A percentile compares a stretch with the other conserved stretches of the same genome.
phyloP scores from a whole-genome alignment of 2,113 vertebrate genomes.

The Dicrurus megarhynchus region DNA sequence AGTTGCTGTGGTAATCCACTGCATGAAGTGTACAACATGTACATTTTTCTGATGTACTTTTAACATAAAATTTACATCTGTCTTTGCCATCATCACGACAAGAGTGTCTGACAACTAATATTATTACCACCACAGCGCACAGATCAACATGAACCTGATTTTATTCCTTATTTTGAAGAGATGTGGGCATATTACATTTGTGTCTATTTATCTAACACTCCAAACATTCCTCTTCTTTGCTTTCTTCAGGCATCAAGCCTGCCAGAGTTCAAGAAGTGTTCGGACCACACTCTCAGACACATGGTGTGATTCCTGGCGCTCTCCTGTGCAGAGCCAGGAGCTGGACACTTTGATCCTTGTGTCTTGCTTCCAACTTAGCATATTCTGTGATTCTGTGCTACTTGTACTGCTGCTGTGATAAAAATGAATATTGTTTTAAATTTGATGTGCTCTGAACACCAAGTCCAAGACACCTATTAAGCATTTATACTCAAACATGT shows the following conservation, averaged over 20 bases:
- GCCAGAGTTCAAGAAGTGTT: not conserved
- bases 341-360: not conserved
- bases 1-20: not conserved
- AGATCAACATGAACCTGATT: not conserved
- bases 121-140: not conserved
- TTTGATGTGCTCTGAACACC: not conserved
- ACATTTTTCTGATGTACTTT: not conserved
- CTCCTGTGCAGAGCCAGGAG: not conserved
- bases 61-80: not conserved
- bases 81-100: not conserved
- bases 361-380: not conserved
- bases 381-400: not conserved
- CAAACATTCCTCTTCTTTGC: not conserved
- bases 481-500: not conserved
- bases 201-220: not conserved
- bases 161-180: not conserved
- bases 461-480: not conserved
- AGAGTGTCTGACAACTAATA: not conserved
- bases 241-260: not conserved
- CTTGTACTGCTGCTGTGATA: not conserved
- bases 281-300: not conserved
- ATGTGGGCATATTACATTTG: not conserved
- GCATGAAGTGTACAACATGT: not conserved
- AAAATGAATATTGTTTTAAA: not conserved
- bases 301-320: not conserved